A percentile compares a stretch with the other conserved stretches of the same genome.
These are phyloP conservation scores for Tachyglossus aculeatus DNA, from an alignment of 2,797 vertebrate genomes.

Conservation along the genomic window DNA sequence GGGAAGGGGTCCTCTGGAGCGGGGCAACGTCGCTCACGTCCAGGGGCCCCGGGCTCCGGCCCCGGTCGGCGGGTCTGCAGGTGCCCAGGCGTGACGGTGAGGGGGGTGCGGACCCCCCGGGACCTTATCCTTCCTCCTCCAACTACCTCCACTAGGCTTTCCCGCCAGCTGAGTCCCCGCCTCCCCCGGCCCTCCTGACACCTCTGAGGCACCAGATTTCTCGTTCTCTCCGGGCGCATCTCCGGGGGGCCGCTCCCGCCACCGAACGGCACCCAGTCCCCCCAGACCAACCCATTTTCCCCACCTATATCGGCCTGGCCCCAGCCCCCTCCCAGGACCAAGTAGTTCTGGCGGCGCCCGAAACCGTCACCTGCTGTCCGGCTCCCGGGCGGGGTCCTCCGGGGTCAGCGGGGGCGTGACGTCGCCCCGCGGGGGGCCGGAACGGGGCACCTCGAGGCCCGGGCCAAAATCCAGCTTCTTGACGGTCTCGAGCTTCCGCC, in stretches of 20 bases:
- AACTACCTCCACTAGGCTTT: too few species aligned
- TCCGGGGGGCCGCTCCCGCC: neutral
- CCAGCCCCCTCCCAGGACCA: neutral
- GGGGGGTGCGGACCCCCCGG: too few species aligned
- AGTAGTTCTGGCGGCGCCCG: too few species aligned
- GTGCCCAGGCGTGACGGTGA: too few species aligned
- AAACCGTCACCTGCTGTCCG: slow-evolving; percentile 75
- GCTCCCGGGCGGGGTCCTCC: slow-evolving; percentile 49
- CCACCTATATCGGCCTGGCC: too few species aligned
- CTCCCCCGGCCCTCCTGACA: too few species aligned
- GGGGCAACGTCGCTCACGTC: slow-evolving; percentile 75
- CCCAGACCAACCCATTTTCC: too few species aligned
- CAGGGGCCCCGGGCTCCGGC: neutral
- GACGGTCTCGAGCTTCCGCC: slow-evolving; percentile 77
- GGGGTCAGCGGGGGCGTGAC: slow-evolving; percentile 80
- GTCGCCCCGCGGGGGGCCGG: slow-evolving; percentile 19
- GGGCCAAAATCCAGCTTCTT: slow-evolving; percentile 82
- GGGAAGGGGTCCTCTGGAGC: slow-evolving; percentile 54
- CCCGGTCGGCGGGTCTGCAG: neutral
- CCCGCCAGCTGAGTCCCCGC: too few species aligned
- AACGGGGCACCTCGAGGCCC: neutral
- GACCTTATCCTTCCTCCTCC: too few species aligned
- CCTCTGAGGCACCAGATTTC: too few species aligned
- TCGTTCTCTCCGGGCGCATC: too few species aligned
- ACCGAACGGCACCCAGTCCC: too few species aligned